phyloP scores from a whole-genome alignment of 2,113 vertebrate genomes.

The Tupaia tana region DNA sequence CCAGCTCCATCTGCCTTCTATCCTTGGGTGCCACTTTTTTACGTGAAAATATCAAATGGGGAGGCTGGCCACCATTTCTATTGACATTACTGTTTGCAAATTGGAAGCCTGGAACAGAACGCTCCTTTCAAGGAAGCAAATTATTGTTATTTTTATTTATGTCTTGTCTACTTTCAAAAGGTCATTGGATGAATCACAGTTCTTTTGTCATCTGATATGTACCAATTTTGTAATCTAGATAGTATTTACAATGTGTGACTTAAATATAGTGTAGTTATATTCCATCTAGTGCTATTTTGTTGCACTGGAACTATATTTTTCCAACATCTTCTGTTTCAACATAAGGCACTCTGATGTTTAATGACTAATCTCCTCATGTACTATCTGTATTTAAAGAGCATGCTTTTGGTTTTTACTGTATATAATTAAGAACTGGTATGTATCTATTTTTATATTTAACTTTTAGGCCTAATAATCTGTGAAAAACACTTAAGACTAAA shows the following conservation, averaged over 20 bases:
- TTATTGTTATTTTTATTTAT: slow-evolving; percentile 55
- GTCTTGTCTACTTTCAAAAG: slow-evolving; percentile 50
- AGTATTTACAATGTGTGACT: slow-evolving; percentile 40
- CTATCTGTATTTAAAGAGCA: slow-evolving; percentile 6
- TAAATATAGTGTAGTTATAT: slow-evolving; percentile 34
- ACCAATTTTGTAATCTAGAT: slow-evolving; percentile 56
- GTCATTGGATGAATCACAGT: slow-evolving; percentile 51
- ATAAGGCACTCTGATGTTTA: background rate
- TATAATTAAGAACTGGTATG: slow-evolving; percentile 54
- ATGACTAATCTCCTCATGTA: slow-evolving; percentile 30
- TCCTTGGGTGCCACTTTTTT: background rate
- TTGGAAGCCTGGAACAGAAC: background rate
- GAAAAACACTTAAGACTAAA: slow-evolving; percentile 27
- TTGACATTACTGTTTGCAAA: background rate
- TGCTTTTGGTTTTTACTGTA: slow-evolving; percentile 31
- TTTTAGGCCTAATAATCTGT: slow-evolving; percentile 37
- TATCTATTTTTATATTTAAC: slow-evolving; percentile 63
- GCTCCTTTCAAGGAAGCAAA: background rate
- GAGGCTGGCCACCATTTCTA: background rate
- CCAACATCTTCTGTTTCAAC: slow-evolving; percentile 54
- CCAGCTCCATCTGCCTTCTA: background rate
- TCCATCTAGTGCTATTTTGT: background rate
- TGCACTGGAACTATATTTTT: slow-evolving; percentile 12
- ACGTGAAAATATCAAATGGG: background rate
- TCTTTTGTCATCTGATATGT: slow-evolving; percentile 33